These are phyloP conservation scores for Drosophila sechellia DNA, from an alignment of 1,140 invertebrate species.

Conservation along the genomic window DNA sequence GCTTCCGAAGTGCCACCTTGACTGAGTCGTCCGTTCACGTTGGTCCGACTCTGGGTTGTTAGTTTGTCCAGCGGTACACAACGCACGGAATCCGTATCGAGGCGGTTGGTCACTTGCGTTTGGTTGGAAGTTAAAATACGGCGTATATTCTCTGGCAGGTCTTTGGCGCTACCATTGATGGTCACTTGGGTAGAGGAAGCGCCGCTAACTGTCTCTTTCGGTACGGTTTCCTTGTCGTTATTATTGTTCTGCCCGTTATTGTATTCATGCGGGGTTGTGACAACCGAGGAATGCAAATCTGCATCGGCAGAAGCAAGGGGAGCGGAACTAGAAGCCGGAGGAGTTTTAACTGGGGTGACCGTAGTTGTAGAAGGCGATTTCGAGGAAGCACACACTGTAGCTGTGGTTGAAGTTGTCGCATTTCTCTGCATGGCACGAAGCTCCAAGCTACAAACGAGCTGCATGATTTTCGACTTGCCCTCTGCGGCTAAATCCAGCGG, in stretches of 20 bases:
- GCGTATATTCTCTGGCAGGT: slow-evolving; percentile 22
- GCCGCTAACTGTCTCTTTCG: neutral
- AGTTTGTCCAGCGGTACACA: slow-evolving; percentile 63
- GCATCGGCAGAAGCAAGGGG: neutral
- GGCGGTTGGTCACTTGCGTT: slow-evolving; percentile 22
- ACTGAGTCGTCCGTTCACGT: neutral
- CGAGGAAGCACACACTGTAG: neutral
- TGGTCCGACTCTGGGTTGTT: slow-evolving; percentile 17
- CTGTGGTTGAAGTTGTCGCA: neutral
- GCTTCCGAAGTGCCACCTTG: neutral
- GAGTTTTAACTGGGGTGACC: neutral
- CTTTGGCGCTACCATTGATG: slow-evolving; percentile 7
- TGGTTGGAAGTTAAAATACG: slow-evolving; percentile 24
- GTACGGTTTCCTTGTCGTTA: neutral
- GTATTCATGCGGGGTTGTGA: slow-evolving; percentile 27
- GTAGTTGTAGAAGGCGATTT: neutral
- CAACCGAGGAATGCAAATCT: slow-evolving; percentile 16
- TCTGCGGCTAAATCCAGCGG: slow-evolving; percentile 70
- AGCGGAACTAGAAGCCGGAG: neutral
- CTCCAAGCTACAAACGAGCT: slow-evolving; percentile 70
- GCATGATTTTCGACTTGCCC: slow-evolving; percentile 76
- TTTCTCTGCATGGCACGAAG: slow-evolving; percentile 56
- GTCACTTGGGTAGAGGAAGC: neutral
- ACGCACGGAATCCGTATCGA: slow-evolving; percentile 38
- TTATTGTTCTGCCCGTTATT: neutral